A percentile compares a stretch with the other conserved stretches of the same genome.
Evolutionary conservation across 2,888 invertebrate genomes (phyloP).

Genomic region (Yponomeuta plumbellus): DNA sequence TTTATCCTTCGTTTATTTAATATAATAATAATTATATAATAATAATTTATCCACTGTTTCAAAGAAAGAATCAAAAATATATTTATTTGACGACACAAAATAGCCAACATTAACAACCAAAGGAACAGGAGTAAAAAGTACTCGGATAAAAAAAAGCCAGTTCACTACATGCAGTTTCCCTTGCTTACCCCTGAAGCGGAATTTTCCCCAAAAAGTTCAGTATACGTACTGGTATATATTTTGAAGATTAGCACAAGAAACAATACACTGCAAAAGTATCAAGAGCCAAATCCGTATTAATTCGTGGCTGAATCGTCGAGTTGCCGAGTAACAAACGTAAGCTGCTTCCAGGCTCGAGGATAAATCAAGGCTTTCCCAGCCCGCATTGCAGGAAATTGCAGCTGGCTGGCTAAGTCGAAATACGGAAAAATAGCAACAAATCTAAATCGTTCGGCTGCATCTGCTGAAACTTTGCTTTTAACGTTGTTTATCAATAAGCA

Average conservation of each 20-base stretch:
- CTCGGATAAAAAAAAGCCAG: no score
- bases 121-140: no score
- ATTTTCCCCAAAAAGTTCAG: no score
- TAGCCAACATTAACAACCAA: no score
- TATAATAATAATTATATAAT: no score
- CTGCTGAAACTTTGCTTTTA: background rate
- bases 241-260: background rate
- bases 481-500: background rate
- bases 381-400: slow-evolving; percentile 12
- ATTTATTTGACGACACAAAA: no score
- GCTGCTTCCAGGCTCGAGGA: slow-evolving; percentile 21
- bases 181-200: no score
- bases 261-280: slow-evolving; percentile 18
- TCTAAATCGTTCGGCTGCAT: background rate
- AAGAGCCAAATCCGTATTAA: slow-evolving; percentile 27
- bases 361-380: slow-evolving; percentile 17
- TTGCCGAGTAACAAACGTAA: slow-evolving; percentile 20
- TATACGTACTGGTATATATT: no score
- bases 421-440: background rate
- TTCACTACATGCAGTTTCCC: no score
- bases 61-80: no score
- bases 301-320: slow-evolving; percentile 22
- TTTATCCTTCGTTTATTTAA: no score
- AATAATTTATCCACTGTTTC: no score
- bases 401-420: slow-evolving; percentile 6